Evolutionary conservation across 2,797 vertebrate species (phyloP), one percentile per base, ranked within the genome.

Genomic region (Hoplostethus atlanticus): DNA sequence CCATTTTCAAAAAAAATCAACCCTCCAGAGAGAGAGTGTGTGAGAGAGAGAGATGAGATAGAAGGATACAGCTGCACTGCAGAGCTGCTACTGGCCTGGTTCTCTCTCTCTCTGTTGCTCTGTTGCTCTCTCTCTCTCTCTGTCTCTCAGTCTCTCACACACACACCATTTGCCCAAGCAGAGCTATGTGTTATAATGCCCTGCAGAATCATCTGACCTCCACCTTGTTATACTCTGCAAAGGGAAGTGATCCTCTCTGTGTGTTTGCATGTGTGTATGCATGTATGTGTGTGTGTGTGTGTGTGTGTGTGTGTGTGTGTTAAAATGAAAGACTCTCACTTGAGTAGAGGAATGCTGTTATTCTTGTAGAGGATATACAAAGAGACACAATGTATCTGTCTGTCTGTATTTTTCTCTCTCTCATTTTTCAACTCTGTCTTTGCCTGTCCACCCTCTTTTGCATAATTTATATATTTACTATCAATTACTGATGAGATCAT

Each of bases 81-180:
- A 59, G 54, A 58, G 55, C 46, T 59, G 47, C 38, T 25, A 50
- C 36, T 73, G 71, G 11, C 56, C 63, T 73, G 46, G 60, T 66
- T 73, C 63, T 51, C 25, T 52, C 40, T 13, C 42, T 47, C 40
- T n/a, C 1, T 21, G 21, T 21, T 36, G 17, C 40, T n/a, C 1
- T 21, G 21, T 21, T 36, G 17, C 21, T n/a, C 30, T 34, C 46
- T 10, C 21, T 21, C 21, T 21, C 21, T 21, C 21, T 21, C 21
- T 21, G 21, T 21, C 21, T 21, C 21, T 21, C 21, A 1, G 21
- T 21, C 28, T 1, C 53, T 5, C 25, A 17, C 50, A 44, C 64
- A 46, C 64, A 55, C 53, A n/a, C 3, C 12, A 58, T 13, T 11
- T 42, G 3, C 56, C 6, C 38, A 40, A 40, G 38, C 38, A 8